Percentiles rank a stretch among this genome's conserved stretches.
These are phyloP conservation scores for Drosophila merina DNA, from an alignment of 2,888 invertebrate species.

Conservation along the genomic window DNA sequence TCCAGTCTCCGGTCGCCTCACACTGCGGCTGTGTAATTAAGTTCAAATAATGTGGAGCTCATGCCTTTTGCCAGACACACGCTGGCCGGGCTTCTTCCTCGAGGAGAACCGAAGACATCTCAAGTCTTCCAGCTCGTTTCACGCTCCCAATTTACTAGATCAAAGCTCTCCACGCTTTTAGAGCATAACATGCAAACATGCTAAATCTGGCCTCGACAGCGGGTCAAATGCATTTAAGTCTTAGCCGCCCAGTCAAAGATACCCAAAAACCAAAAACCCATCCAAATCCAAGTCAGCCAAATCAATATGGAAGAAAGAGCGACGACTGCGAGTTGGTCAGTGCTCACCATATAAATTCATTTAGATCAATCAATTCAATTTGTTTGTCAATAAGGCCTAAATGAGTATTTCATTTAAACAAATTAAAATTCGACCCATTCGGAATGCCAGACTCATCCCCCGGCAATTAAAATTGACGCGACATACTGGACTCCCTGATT, in stretches of 20 bases:
- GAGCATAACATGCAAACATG: conserved; percentile 36
- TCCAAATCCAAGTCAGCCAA: neutral
- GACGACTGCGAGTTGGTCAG: conserved; percentile 42
- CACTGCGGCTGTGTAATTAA: conserved; percentile 58
- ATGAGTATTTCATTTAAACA: conserved; percentile 84
- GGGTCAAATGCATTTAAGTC: conserved; percentile 31
- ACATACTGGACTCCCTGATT: conserved; percentile 56
- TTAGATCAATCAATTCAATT: conserved; percentile 85
- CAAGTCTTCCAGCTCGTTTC: conserved; percentile 27
- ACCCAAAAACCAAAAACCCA: neutral
- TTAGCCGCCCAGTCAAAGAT: conserved; percentile 4
- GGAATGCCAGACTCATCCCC: conserved; percentile 71
- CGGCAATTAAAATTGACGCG: conserved; percentile 76
- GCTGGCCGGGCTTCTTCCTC: conserved; percentile 4
- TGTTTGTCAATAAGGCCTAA: conserved; percentile 84
- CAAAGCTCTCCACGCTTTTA: conserved; percentile 38
- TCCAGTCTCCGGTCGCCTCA: conserved; percentile 8
- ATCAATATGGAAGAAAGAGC: neutral
- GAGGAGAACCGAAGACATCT: conserved; percentile 4
- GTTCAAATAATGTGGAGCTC: conserved; percentile 64
- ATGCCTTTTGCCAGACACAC: conserved; percentile 37
- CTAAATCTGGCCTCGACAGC: conserved; percentile 44
- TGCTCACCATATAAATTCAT: conserved; percentile 83
- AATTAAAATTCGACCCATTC: conserved; percentile 83
- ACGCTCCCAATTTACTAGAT: conserved; percentile 47